These are phyloP conservation scores for Neomorphus geoffroyi DNA, from an alignment of 2,797 vertebrate species.

Conservation along the genomic window DNA sequence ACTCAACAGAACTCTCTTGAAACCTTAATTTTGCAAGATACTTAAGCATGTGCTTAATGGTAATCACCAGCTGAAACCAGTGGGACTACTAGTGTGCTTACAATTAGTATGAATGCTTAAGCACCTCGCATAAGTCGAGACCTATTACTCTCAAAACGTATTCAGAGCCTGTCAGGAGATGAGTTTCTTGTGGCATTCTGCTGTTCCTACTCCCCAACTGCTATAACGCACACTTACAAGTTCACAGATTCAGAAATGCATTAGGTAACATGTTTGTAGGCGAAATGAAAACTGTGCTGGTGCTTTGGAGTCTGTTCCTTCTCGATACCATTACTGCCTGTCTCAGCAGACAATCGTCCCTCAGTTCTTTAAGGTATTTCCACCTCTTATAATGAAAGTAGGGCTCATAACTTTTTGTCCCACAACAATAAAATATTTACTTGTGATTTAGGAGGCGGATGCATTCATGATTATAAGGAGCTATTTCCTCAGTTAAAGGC, in stretches of 20 bases:
- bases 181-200: neutral
- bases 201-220: neutral
- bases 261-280: neutral
- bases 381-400: neutral
- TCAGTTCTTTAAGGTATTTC: neutral
- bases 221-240: neutral
- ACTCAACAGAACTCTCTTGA: neutral
- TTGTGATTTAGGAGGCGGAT: neutral
- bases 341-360: neutral
- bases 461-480: neutral
- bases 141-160: neutral
- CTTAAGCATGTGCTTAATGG: constrained; percentile 16
- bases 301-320: neutral
- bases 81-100: neutral
- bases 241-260: neutral
- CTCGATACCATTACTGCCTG: neutral
- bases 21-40: neutral
- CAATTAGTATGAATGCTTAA: neutral
- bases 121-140: constrained; percentile 9
- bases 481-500: neutral
- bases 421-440: neutral
- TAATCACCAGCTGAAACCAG: constrained; percentile 23
- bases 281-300: neutral
- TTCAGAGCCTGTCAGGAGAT: neutral
- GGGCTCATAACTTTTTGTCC: neutral